Conservation (phyloP, 2,113 vertebrate genomes). For the Mus pahari region DNA sequence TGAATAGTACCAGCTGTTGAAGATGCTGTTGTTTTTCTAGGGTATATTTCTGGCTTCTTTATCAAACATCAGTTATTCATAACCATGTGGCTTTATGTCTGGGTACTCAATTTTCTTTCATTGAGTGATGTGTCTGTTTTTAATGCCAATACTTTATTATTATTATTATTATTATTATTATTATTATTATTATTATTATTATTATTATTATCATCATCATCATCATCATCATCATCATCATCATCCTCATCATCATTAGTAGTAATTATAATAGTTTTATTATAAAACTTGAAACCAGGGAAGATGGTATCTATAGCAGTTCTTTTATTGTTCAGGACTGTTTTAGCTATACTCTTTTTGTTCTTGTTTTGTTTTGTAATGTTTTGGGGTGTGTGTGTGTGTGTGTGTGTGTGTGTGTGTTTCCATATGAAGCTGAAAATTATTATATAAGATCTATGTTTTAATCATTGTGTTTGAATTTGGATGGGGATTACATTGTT, state of each 20-base stretch:
- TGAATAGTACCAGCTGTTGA: no score
- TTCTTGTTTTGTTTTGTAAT: not conserved
- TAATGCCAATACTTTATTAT: not conserved
- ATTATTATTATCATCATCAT: no score
- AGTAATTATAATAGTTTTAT: not conserved
- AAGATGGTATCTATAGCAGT: not conserved
- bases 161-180: no score
- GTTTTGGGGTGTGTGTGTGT: not conserved
- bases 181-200: no score
- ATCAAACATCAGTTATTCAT: no score
- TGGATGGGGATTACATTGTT: not conserved
- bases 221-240: no score
- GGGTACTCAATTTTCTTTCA: not conserved
- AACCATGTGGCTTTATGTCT: no score
- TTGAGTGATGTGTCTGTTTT: not conserved
- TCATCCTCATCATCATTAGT: no score
- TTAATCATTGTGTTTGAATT: not conserved
- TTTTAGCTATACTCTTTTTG: not conserved
- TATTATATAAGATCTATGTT: not conserved
- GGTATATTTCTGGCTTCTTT: no score
- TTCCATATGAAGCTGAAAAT: not conserved
- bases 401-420: not conserved
- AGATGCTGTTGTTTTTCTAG: no score
- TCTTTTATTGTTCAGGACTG: not conserved
- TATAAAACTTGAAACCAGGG: not conserved